Evolutionary conservation across 2,113 vertebrate genomes (phyloP), one percentile per base, ranked within the genome.

Genomic region (Colistium nudipinnis): DNA sequence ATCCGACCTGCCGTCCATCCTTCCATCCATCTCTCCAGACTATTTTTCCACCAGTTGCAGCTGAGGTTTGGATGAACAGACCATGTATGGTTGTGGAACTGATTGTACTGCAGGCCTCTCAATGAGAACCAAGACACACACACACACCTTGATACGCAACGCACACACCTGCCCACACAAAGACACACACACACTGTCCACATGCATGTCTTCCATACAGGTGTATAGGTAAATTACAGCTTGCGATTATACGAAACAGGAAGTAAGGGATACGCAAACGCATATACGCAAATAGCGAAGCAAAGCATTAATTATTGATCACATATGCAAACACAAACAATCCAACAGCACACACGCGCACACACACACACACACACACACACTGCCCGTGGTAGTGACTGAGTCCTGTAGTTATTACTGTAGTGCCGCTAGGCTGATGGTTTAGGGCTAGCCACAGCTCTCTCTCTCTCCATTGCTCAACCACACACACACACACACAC

Each of bases 361-460:
- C 62, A 70, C 79, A 75, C 39, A 65, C 54, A 55, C 28, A 19
- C 62, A 72, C 71, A 55, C 41, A 64, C 75, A 82, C 76, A 65
- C 51, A 56, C 55, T 64, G 84, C 82, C 86, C 81, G 86, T 88
- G 84, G 88, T 87, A 67, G 72, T 67, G 78, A 83, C 49, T 76
- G 69, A 79, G 83, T 88, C 80, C 70, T 90, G 86, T 87, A 86
- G 88, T 90, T 88, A 87, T 89, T 87, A 87, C 81, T 85, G 86
- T 89, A 85, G 71, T 47, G 86, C 88, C 84, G 82, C 84, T 69
- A 83, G 87, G 87, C 87, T 90, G 73, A 91, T 86, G 84, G 86
- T 90, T 91, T 87, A 83, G 62, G 72, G 84, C 82, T 70, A 82
- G 80, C 87, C 82, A 76, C 79, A 78, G 61, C 81, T 70, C 67